Conservation (phyloP, 92 coral and sea anemone species). For the Heteractis magnifica region DNA sequence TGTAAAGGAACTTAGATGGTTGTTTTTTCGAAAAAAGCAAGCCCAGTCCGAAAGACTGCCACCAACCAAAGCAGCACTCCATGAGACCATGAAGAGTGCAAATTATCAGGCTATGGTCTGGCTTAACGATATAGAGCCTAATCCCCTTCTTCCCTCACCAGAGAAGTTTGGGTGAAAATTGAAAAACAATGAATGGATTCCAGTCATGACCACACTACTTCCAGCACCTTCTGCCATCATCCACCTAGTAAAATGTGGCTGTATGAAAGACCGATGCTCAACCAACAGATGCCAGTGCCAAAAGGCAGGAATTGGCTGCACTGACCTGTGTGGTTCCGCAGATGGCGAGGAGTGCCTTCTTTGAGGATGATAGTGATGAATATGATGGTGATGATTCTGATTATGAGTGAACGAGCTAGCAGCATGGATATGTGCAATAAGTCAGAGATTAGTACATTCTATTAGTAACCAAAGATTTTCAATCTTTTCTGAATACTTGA, state of each 20-base stretch:
- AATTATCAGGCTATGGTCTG: constrained; percentile 36
- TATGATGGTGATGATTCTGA: no score
- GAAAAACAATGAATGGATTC: constrained; percentile 36
- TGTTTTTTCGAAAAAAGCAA: constrained; percentile 1
- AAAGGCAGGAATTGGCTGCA: constrained; percentile 22
- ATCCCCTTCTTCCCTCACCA: constrained; percentile 23
- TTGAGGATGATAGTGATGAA: neutral
- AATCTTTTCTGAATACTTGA: no score
- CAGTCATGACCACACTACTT: constrained; percentile 34
- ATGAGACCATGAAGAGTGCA: constrained; percentile 23
- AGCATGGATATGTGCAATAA: no score
- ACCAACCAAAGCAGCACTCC: constrained; percentile 38
- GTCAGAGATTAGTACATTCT: no score
- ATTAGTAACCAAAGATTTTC: no score
- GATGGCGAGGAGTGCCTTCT: constrained; percentile 7
- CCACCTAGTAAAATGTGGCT: constrained; percentile 32
- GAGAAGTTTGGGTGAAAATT: constrained; percentile 23
- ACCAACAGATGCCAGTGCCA: constrained; percentile 26
- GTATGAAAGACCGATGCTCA: constrained; percentile 15
- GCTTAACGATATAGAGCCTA: constrained; percentile 17
- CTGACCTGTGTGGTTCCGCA: constrained; percentile 4
- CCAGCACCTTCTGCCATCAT: constrained; percentile 38
- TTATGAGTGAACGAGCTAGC: no score
- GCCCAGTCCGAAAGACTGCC: constrained; percentile 45
- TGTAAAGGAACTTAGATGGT: neutral